These are phyloP conservation scores for sheep (Ovis aries) DNA, from an alignment of 2,113 vertebrate species.

Conservation along the genomic window DNA sequence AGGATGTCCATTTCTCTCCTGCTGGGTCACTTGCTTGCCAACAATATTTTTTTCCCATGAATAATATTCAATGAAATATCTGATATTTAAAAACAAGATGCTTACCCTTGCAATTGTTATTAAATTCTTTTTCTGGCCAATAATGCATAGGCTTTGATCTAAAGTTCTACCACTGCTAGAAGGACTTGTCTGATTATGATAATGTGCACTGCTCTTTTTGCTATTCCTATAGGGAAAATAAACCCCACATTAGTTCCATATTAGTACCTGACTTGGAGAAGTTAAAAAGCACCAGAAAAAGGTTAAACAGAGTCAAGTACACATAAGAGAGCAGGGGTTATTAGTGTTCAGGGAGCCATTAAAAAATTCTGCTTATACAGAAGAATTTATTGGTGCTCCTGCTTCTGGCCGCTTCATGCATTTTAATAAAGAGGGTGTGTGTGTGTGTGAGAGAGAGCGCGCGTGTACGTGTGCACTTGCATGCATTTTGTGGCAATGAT, in stretches of 20 bases:
- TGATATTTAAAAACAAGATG: constrained; percentile 78
- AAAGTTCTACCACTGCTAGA: constrained; percentile 78
- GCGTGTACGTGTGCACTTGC: fast-evolving
- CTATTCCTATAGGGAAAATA: constrained; percentile 86
- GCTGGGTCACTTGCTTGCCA: constrained; percentile 67
- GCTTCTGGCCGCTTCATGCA: constrained; percentile 83
- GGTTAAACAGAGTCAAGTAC: constrained; percentile 88
- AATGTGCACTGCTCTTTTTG: constrained; percentile 81
- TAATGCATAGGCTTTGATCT: constrained; percentile 81
- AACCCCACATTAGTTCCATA: constrained; percentile 85
- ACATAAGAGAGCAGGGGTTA: constrained; percentile 83
- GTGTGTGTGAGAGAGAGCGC: not conserved
- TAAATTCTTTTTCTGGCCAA: constrained; percentile 79
- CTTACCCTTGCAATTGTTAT: constrained; percentile 79
- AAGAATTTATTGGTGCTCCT: constrained; percentile 85
- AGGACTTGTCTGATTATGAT: constrained; percentile 78
- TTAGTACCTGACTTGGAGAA: constrained; percentile 85
- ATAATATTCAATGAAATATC: constrained; percentile 76
- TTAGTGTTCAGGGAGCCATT: constrained; percentile 84
- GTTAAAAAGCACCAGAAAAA: constrained; percentile 87
- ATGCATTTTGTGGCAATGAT: constrained; percentile 24
- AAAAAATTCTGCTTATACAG: constrained; percentile 84
- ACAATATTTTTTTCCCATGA: constrained; percentile 71
- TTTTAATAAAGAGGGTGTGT: constrained; percentile 82
- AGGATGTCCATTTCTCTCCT: constrained; percentile 59